Base-by-base conservation (phyloP, 2,888 invertebrate genomes). In the Tribolium freemani region DNA sequence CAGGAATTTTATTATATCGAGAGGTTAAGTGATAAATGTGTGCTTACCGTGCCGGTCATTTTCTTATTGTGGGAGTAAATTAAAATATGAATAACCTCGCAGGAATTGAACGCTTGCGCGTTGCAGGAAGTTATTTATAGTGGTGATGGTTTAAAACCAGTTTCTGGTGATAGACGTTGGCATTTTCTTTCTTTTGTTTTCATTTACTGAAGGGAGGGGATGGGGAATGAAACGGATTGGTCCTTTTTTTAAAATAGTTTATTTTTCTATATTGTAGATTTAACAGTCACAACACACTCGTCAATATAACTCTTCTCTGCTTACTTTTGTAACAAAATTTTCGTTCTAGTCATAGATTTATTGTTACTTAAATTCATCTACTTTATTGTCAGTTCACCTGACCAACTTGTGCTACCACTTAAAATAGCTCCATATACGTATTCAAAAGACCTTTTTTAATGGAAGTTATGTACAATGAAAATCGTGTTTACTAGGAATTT, bases 271-370 rank as follows among this genome's bases (percentile, higher is more conserved):
- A 73, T 63, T 66, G 71, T 72, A 79, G 80, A 58, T 79, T 80
- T 80, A 83, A 83, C 83, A 83, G 77, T 83, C 82, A 84, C 82
- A 83, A 84, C 82, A 84, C 83, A 83, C 80, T 77, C 79, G 73
- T 78, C 78, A 76, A 79, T 81, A 80, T 78, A 81, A 80, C 79
- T 76, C 26, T 73, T 80, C 76, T 75, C 75, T 69, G 74, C 69
- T 77, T 76, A 72, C 71, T 68, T 26, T 67, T 64, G 60, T 69
- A 81, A 82, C 78, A 81, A 81, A 80, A 78, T 79, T 77, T 46
- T 70, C 74, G 53, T 38, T 64, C 64, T 73, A 69, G 20, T 45
- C 69, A 30, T 69, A 74, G 66, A 56, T 70, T 73, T 69, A 73
- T 66, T 63, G 67, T 67, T 69, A 72, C 64, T 72, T 74, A 73